Evolutionary conservation across 92 coral and sea anemone species (phyloP).

Genomic region (Phymanthus crucifer): DNA sequence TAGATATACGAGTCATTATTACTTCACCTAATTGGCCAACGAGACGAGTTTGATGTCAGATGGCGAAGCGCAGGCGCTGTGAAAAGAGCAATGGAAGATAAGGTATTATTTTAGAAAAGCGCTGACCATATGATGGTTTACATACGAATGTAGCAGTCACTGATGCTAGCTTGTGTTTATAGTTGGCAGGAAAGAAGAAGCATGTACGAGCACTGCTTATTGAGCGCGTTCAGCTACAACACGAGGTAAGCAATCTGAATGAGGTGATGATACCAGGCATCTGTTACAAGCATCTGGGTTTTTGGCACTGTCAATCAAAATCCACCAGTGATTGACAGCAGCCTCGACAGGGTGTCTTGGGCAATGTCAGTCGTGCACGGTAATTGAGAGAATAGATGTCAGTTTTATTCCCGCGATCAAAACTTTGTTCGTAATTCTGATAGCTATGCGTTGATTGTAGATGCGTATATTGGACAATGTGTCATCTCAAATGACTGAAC

Average conservation of each 20-base stretch:
- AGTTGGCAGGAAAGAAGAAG: constrained; percentile 91
- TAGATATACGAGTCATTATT: constrained; percentile 84
- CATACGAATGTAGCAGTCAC: background rate
- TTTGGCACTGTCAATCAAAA: no score
- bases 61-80: constrained; percentile 96
- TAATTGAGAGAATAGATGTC: no score
- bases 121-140: no score
- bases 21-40: constrained; percentile 83
- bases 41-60: constrained; percentile 88
- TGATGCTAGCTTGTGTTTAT: background rate
- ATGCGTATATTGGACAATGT: constrained; percentile 92
- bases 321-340: no score
- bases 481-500: constrained; percentile 79
- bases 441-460: constrained; percentile 40
- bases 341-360: no score
- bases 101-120: constrained; percentile 40
- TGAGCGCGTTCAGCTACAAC: constrained; percentile 95
- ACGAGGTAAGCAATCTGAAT: constrained; percentile 62
- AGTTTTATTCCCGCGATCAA: no score
- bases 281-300: background rate
- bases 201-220: constrained; percentile 91
- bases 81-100: constrained; percentile 91
- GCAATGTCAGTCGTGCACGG: no score
- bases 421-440: background rate
- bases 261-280: background rate